A percentile compares a stretch with the other conserved stretches of the same genome.
phyloP scores from a whole-genome alignment of 1,140 invertebrate species.

The Luehdorfia chinensis region DNA sequence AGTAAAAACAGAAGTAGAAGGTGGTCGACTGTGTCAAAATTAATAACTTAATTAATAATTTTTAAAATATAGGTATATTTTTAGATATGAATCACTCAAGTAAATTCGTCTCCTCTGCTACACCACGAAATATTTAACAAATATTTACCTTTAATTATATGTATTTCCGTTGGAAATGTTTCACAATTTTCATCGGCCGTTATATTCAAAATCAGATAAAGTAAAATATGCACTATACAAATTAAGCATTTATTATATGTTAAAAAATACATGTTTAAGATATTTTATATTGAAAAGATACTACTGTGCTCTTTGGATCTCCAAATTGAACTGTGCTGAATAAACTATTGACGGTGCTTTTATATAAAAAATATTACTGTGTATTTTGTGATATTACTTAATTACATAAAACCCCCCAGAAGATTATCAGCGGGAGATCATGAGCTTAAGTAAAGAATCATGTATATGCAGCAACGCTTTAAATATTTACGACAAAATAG shows the following conservation, averaged over 20 bases:
- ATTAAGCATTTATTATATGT: not conserved
- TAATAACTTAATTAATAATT: too few species aligned
- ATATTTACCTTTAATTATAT: slow-evolving; percentile 59
- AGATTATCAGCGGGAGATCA: slow-evolving; percentile 2
- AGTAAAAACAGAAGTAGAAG: too few species aligned
- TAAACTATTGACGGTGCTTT: not conserved
- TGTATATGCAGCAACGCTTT: slow-evolving; percentile 2
- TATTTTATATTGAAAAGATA: not conserved
- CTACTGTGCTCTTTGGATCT: not conserved
- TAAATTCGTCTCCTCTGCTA: too few species aligned
- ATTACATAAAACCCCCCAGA: slow-evolving; percentile 3
- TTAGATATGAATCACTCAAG: too few species aligned
- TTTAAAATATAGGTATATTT: too few species aligned
- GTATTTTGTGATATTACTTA: not conserved
- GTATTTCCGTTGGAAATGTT: slow-evolving; percentile 58
- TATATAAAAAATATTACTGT: not conserved
- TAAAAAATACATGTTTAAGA: not conserved
- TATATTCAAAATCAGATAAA: slow-evolving; percentile 28
- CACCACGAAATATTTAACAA: not conserved
- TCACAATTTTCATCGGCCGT: slow-evolving; percentile 60
- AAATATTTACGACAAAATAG: not conserved
- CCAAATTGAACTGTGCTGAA: not conserved
- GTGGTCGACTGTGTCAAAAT: too few species aligned
- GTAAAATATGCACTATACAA: slow-evolving; percentile 25
- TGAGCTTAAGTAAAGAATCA: slow-evolving; percentile 7